A percentile compares a stretch with the other conserved stretches of the same genome.
Conservation (phyloP, 2,888 invertebrate genomes). For the Acrobasis suavella region DNA sequence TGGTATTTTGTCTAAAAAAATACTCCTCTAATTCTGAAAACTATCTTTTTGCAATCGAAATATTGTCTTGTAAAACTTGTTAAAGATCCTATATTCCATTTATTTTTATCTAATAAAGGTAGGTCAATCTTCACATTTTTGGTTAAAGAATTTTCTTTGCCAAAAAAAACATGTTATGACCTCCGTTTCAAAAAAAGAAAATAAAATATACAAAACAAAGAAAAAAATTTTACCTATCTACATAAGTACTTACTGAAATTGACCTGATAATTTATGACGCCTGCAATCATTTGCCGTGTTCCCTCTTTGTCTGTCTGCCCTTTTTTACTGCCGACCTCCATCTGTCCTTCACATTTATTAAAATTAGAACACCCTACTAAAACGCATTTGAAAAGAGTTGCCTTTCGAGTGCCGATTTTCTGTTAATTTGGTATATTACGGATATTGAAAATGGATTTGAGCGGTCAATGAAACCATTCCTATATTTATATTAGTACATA, state of each 20-base stretch:
- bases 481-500: no score
- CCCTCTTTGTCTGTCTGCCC: conserved; percentile 8
- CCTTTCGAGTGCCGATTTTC: not conserved
- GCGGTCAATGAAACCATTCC: not conserved
- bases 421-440: conserved; percentile 5
- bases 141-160: no score
- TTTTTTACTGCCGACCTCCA: conserved; percentile 17
- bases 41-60: no score
- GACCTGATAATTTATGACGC: conserved; percentile 20
- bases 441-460: not conserved
- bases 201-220: not conserved
- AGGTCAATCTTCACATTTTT: no score
- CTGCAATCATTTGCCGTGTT: conserved; percentile 21
- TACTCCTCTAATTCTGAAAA: no score
- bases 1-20: no score
- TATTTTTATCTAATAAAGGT: no score
- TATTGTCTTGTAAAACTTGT: no score
- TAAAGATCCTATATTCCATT: no score
- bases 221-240: conserved; percentile 3
- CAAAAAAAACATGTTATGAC: not conserved
- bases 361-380: conserved; percentile 19
- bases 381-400: conserved; percentile 3
- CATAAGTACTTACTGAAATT: not conserved
- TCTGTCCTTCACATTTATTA: conserved; percentile 22
- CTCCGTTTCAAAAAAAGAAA: not conserved